Evolutionary conservation across 2,797 vertebrate species (phyloP).

Genomic region (Sardinella longiceps): DNA sequence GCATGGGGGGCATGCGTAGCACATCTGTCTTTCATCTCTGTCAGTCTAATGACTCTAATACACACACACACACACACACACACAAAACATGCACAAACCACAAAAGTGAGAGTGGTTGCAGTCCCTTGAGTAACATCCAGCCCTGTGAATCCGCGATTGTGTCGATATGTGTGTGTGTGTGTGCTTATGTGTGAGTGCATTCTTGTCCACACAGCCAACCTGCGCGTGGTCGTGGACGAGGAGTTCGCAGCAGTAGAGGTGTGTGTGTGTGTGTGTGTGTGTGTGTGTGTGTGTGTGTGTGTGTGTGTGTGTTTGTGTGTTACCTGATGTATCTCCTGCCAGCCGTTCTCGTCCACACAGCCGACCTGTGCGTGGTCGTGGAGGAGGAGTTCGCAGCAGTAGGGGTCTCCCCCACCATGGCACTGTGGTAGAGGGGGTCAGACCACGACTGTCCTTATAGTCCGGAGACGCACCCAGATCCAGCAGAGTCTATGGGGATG

Average conservation of each 20-base stretch:
- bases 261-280: constrained; percentile 20
- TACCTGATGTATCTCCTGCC: constrained; percentile 99
- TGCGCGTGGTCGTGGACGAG: too few species aligned
- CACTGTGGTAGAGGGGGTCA: constrained; percentile 97
- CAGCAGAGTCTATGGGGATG: constrained; percentile 84
- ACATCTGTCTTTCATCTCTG: too few species aligned
- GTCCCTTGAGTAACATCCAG: too few species aligned
- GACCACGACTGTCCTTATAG: constrained; percentile 95
- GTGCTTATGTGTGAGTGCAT: background rate
- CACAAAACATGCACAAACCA: too few species aligned
- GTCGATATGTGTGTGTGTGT: too few species aligned
- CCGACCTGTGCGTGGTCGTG: constrained; percentile 93
- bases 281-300: background rate
- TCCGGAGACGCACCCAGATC: constrained; percentile 95
- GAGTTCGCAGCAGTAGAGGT: too few species aligned
- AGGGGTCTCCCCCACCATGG: constrained; percentile 96
- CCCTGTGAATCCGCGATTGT: too few species aligned
- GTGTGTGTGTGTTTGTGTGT: background rate
- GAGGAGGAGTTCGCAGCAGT: constrained; percentile 95
- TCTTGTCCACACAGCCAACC: too few species aligned
- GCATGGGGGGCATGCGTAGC: too few species aligned
- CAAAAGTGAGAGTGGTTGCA: too few species aligned
- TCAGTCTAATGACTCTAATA: too few species aligned
- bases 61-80: too few species aligned
- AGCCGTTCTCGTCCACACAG: constrained; percentile 94